Evolutionary conservation across 2,888 invertebrate genomes (phyloP), one percentile per base, ranked within the genome.

Genomic region (Microplitis manilae): DNA sequence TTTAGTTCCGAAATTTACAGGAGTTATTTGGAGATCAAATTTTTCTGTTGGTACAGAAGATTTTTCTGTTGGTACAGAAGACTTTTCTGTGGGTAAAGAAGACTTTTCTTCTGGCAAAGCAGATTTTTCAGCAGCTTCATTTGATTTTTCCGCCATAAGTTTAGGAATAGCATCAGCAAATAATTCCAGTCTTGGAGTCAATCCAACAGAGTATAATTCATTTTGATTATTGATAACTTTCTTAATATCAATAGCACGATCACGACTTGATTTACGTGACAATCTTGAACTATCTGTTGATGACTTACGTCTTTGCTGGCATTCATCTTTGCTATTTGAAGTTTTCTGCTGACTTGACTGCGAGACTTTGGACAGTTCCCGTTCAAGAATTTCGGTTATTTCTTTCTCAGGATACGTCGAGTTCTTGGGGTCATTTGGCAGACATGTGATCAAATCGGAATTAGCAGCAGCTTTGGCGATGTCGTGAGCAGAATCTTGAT

Each of bases 141-240:
- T 84, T 0, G 86, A 83, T 71, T 85, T 89, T 77, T 89, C 89
- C 17, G 89, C 89, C 1, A 89, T 84, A 0, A 90, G 78, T 80
- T 89, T 89, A 0, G 89, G 89, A 77, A 90, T 89, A 0, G 86
- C 84, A 73, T 90, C 89, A 6, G 89, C 90, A 73, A 90, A 90
- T 15, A 90, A 76, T 77, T 89, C 88, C 59, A 90, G 79, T 76
- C 90, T 83, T 4, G 90, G 89, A 5, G 90, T 89, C 2, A 89
- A 82, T 30, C 85, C 88, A 6, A 90, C 85, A 0, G 85, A 84
- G 68, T 89, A 89, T 41, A 89, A 77, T 74, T 89, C 88, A 70
- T 81, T 83, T 39, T 86, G 86, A 0, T 84, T 81, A 79, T 85
- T 85, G 0, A 83, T 77, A 8, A 83, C 82, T 39, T 84, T 88